Base-by-base conservation (phyloP, 2,113 vertebrate genomes). In the human (Homo sapiens) region DNA sequence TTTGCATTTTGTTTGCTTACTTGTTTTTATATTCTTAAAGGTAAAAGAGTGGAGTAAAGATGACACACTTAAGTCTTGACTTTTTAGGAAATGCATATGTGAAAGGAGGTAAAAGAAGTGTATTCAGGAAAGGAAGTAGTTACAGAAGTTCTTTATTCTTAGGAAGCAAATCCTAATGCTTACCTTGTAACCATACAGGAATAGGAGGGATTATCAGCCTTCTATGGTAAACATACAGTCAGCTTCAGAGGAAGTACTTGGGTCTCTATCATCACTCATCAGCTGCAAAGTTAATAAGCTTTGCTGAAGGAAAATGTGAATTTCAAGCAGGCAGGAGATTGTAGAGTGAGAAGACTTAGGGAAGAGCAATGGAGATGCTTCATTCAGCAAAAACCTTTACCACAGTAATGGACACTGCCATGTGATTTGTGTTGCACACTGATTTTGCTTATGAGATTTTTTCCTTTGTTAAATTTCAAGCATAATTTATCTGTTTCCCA, bases 401-500 rank as follows among this genome's bases (percentile, higher is more conserved):
- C 70, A 50, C 45, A 12, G 14, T 50, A 64, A 59, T 84, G n/a
- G 30, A 43, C 27, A 17, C 25, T 89, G 38, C 40, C 48, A 1
- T 57, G 43, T 95, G 73, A 89, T 92, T 95, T 85, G 50, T 89
- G 40, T 81, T 93, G 40, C 45, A 35, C 23, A 45, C 59, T 93
- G 82, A 89, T 89, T 97, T 93, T 76, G 13, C 80, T 90, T 96
- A 35, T 68, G 64, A 70, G 17, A 55, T 89, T 90, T 78, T 87
- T 83, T 90, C 40, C 50, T 95, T 76, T 82, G 88, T 94, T 70
- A 38, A 80, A 78, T 86, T 96, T 94, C 35, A 79, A 82, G 8
- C 23, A 30, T 95, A 70, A 76, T 80, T 87, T 83, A 89, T 48
- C 55, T 88, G 59, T 81, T 81, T 89, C 50, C n/a, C 64, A 81